Evolutionary conservation across 2,888 invertebrate genomes (phyloP).

Genomic region (Synanthedon andrenaeformis): DNA sequence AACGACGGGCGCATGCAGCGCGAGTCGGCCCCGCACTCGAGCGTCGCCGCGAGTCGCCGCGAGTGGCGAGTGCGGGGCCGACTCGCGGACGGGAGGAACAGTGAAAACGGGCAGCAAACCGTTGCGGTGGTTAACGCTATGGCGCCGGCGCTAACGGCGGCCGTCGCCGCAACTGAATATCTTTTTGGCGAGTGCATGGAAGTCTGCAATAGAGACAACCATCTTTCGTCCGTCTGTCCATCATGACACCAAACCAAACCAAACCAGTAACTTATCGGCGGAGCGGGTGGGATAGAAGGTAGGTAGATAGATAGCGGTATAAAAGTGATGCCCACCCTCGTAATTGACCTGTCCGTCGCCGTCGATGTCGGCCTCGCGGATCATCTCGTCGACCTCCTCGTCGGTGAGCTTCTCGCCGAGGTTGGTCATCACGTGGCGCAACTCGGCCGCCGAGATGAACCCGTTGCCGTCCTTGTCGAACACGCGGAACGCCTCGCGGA

Average conservation of each 20-base stretch:
- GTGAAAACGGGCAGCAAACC: conserved; percentile 65
- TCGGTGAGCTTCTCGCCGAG: conserved; percentile 99
- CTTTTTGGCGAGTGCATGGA: conserved; percentile 81
- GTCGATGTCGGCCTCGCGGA: conserved; percentile 98
- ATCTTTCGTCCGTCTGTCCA: conserved; percentile 27
- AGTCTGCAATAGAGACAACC: conserved; percentile 77
- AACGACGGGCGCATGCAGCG: conserved; percentile 56
- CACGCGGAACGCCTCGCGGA: conserved; percentile 98
- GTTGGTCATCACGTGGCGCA: conserved; percentile 99
- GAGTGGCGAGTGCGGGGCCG: conserved; percentile 6
- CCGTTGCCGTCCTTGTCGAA: conserved; percentile 99
- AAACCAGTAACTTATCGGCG: no score
- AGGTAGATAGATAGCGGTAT: no score
- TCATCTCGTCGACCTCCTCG: conserved; percentile 99
- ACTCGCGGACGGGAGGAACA: conserved; percentile 22
- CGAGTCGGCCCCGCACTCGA: not conserved
- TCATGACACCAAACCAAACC: no score
- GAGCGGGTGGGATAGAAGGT: no score
- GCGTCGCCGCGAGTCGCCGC: not conserved
- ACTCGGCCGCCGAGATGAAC: conserved; percentile 97
- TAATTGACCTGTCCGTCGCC: conserved; percentile 99
- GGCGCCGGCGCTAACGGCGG: conserved; percentile 55
- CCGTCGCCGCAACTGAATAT: conserved; percentile 75
- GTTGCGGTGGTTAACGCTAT: conserved; percentile 37
- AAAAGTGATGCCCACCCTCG: conserved; percentile 75